Evolutionary conservation across 2,797 vertebrate genomes (phyloP).

Genomic region (Lepus oiostolus): DNA sequence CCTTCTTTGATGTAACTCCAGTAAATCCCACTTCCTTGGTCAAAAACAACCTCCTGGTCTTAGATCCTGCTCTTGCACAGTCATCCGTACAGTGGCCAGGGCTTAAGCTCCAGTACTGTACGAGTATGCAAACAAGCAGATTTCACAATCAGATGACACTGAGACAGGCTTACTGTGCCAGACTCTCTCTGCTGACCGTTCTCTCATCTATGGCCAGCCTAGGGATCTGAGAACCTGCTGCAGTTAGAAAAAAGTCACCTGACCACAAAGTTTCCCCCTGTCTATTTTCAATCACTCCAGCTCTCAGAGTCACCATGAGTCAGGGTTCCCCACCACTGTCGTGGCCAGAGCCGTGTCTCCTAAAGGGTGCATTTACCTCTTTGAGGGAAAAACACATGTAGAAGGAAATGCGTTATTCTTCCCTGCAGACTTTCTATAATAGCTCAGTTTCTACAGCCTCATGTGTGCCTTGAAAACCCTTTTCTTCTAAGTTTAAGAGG

Average conservation of each 20-base stretch:
- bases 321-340: conserved; percentile 38
- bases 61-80: background rate
- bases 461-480: background rate
- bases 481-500: background rate
- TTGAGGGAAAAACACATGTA: background rate
- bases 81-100: background rate
- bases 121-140: conserved; percentile 58
- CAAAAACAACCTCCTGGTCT: background rate
- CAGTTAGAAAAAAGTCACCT: conserved; percentile 71
- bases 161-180: conserved; percentile 58
- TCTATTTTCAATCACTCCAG: conserved; percentile 53
- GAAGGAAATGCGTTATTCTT: background rate
- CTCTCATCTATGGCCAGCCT: conserved; percentile 79
- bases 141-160: conserved; percentile 74
- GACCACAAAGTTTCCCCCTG: conserved; percentile 50
- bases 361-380: background rate
- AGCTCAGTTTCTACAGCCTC: conserved; percentile 23
- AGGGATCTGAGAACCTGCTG: conserved; percentile 73
- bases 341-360: background rate
- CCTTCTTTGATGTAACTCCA: conserved; percentile 54
- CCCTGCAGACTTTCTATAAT: background rate
- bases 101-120: conserved; percentile 63
- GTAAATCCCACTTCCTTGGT: conserved; percentile 63
- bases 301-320: conserved; percentile 50
- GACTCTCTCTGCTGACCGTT: conserved; percentile 48